Evolutionary conservation across 2,888 invertebrate species (phyloP).

Genomic region (Caenorhabditis angaria): DNA sequence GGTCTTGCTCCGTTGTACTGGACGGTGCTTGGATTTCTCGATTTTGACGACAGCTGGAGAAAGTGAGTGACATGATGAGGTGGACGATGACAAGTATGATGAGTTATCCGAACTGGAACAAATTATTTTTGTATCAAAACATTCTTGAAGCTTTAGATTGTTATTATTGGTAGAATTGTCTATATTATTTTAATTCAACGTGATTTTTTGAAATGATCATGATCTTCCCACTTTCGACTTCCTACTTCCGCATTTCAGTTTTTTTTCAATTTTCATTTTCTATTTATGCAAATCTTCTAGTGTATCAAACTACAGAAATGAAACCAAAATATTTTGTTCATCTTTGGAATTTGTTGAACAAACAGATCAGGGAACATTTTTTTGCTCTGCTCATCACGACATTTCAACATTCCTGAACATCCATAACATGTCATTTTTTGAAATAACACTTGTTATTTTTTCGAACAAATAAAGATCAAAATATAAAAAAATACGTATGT

Average conservation of each 20-base stretch:
- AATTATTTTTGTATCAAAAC: background rate
- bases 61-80: conserved; percentile 13
- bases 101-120: conserved; percentile 12
- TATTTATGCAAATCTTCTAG: background rate
- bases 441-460: conserved; percentile 1
- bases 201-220: no score
- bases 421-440: background rate
- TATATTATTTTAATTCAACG: no score
- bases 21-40: conserved; percentile 25
- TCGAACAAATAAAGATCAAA: background rate
- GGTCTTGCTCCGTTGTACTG: conserved; percentile 38
- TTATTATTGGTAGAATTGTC: no score
- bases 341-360: no score
- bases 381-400: no score
- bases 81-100: conserved; percentile 9
- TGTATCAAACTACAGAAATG: background rate
- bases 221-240: no score
- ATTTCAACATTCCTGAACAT: background rate
- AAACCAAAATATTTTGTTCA: no score
- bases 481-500: background rate
- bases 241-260: no score
- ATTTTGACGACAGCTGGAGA: conserved; percentile 18
- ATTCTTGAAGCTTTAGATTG: no score
- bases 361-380: background rate
- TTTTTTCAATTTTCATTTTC: no score